These are phyloP conservation scores for Rhaphigaster nebulosa DNA, from an alignment of 2,888 invertebrate species.

Conservation along the genomic window DNA sequence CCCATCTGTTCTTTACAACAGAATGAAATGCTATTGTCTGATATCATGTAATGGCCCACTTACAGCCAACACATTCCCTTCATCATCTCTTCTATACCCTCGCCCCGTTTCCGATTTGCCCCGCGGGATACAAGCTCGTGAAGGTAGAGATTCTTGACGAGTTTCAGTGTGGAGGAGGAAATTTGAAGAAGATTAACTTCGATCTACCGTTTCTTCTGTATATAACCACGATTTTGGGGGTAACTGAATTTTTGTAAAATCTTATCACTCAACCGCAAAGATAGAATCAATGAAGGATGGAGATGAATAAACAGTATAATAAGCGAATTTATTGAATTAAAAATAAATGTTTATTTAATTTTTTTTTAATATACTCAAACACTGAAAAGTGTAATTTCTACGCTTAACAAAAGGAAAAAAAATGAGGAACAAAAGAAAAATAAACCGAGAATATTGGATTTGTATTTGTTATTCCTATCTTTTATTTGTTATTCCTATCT, in stretches of 20 bases:
- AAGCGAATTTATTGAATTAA: no score
- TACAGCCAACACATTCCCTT: not conserved
- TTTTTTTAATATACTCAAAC: no score
- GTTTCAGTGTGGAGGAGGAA: not conserved
- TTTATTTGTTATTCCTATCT: no score
- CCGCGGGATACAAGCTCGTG: not conserved
- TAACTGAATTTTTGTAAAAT: not conserved
- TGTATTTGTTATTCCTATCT: no score
- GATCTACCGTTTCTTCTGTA: not conserved
- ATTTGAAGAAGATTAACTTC: not conserved
- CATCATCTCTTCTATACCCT: not conserved
- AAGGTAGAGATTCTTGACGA: not conserved
- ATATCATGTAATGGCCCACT: not conserved
- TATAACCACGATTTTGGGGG: not conserved
- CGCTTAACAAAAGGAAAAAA: no score
- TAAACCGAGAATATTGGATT: no score
- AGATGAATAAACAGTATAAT: no score
- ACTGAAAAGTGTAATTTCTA: no score
- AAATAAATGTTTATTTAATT: no score
- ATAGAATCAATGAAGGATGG: no score
- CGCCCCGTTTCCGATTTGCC: not conserved
- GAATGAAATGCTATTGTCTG: conserved; percentile 17
- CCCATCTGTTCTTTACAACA: conserved; percentile 12
- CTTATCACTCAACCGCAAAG: no score
- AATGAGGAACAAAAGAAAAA: no score